Conservation (phyloP, 2,113 vertebrate species). For the Aythya baeri region DNA sequence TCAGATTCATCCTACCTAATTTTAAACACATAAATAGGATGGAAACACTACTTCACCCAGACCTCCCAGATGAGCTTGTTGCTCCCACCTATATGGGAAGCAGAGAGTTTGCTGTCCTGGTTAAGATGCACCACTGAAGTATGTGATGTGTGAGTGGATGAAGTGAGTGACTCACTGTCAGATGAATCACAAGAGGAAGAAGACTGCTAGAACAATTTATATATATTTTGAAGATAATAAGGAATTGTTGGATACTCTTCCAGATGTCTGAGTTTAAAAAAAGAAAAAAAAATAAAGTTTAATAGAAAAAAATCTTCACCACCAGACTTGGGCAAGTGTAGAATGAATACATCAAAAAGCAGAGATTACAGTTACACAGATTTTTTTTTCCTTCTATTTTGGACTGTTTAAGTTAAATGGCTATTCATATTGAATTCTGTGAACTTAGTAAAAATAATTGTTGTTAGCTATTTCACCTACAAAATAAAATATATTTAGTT, state of each 20-base stretch:
- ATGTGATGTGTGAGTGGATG: neutral
- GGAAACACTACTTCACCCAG: rapidly evolving
- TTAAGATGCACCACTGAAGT: neutral
- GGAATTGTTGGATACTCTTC: neutral
- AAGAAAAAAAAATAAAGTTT: neutral
- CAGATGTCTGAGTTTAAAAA: neutral
- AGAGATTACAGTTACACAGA: neutral
- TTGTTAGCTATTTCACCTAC: neutral
- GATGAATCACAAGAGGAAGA: neutral
- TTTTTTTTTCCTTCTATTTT: neutral
- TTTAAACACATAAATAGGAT: neutral
- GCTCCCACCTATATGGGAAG: neutral
- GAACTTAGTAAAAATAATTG: neutral
- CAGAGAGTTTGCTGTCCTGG: neutral
- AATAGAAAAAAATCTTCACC: neutral
- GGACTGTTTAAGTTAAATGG: neutral
- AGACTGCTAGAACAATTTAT: neutral
- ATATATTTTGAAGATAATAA: neutral
- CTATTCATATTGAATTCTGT: neutral
- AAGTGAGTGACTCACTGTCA: neutral
- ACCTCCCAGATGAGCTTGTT: neutral
- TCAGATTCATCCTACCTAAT: neutral
- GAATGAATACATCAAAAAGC: neutral
- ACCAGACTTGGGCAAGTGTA: neutral
- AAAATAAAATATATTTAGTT: neutral